Conservation (phyloP, 2,113 vertebrate genomes). For the Vanacampus margaritifer region DNA sequence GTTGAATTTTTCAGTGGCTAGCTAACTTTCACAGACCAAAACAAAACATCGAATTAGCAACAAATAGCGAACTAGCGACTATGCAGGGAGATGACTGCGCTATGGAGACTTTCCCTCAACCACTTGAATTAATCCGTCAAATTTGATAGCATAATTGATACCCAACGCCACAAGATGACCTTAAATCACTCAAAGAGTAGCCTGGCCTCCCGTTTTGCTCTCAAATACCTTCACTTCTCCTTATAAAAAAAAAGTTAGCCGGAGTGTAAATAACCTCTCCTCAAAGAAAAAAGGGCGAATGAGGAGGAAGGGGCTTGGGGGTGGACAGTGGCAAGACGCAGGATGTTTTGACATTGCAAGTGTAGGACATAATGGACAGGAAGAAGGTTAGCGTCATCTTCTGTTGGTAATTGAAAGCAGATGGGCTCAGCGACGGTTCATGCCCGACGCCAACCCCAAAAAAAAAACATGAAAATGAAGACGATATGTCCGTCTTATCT, state of each 20-base stretch:
- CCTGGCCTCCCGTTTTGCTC: not conserved
- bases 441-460: conserved; percentile 53
- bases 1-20: no score
- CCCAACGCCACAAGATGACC: not conserved
- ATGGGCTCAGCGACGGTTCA: conserved; percentile 56
- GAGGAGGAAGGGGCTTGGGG: not conserved
- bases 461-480: conserved; percentile 18
- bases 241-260: not conserved
- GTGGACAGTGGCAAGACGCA: conserved; percentile 58
- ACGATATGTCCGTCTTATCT: conserved; percentile 52
- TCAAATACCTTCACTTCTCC: conserved; percentile 15
- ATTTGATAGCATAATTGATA: not conserved
- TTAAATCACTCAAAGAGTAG: conserved; percentile 15
- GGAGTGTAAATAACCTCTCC: not conserved
- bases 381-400: conserved; percentile 74
- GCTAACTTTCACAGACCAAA: not conserved
- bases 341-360: conserved; percentile 75
- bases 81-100: not conserved
- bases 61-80: no score
- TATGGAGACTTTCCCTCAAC: not conserved
- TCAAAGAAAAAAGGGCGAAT: no score
- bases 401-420: conserved; percentile 74
- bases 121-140: not conserved
- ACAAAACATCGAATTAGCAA: not conserved
- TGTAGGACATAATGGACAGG: conserved; percentile 74